phyloP scores from a whole-genome alignment of 1,140 invertebrate species.

The Euura saliciscinereae region DNA sequence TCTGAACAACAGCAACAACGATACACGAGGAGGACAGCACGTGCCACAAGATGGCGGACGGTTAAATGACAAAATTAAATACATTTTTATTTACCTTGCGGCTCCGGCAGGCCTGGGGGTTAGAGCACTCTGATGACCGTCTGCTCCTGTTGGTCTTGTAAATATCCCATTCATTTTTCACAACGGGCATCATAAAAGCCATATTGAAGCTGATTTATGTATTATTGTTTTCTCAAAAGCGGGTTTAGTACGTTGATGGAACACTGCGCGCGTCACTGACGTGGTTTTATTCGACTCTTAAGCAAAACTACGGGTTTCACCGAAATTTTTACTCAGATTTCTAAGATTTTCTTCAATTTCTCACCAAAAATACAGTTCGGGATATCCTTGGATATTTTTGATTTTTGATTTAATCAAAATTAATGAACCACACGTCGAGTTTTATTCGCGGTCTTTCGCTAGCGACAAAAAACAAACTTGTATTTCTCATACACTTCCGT shows the following conservation, averaged over 20 bases:
- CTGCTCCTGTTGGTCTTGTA: conserved; percentile 82
- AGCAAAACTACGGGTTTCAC: not conserved
- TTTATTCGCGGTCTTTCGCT: not conserved
- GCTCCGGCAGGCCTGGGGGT: conserved; percentile 69
- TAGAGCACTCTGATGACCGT: conserved; percentile 75
- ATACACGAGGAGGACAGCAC: not conserved
- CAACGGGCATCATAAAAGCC: conserved; percentile 93
- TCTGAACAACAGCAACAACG: not conserved
- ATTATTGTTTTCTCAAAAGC: not conserved
- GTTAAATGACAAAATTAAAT: too few relatives aligned
- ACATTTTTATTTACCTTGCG: conserved; percentile 66
- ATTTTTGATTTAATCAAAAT: not conserved
- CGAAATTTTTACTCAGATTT: not conserved
- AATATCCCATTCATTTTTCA: conserved; percentile 92
- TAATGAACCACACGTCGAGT: conserved; percentile 17
- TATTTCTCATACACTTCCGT: conserved; percentile 11
- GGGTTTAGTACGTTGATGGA: not conserved
- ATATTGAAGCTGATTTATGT: conserved; percentile 59
- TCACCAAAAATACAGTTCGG: too few relatives aligned
- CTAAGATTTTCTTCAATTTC: too few relatives aligned
- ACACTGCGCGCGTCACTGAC: conserved; percentile 8
- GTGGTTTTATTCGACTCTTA: not conserved
- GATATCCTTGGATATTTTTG: too few relatives aligned
- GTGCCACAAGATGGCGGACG: not conserved
- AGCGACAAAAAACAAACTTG: not conserved